Base-by-base conservation (phyloP, 2,113 vertebrate species). In the Hypocryptadius cinnamomeus region DNA sequence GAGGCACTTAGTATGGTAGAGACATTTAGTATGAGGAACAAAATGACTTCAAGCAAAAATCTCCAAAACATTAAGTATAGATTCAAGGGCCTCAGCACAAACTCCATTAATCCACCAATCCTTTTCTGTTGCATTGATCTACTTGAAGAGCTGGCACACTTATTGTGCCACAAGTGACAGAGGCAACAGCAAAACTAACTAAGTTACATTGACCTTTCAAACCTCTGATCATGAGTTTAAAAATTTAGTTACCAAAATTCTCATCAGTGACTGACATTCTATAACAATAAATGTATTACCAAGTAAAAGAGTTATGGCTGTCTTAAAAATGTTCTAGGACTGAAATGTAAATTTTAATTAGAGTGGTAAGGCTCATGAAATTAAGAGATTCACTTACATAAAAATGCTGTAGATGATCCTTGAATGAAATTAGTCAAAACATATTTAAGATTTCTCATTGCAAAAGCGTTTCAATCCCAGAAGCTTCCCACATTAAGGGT, bases 361-460 rank as follows among this genome's bases (percentile, higher is more conserved):
- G 59, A 85, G 30, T 23, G 47, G 31, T 79, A 85, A 92, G 61
- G 13, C 69, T 77, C 51, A 65, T 22, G 73, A 89, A 89, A 93
- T 83, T 51, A 90, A 68, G 44, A 96, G 14, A 94, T 77, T 78
- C 74, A 57, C 53, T 89, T 76, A 66, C 51, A 71, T 59, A 51
- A 85, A 80, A 95, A 88, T 2, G 2, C 22, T 88, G 53, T 47
- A 91, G 68, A 89, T 63, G 37, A 93, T 91, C 51, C 30, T 82
- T 79, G 70, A 94, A 73, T 79, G 45, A 91, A 95, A 89, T 91
- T 78, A 94, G 87, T 94, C 91, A 95, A 89, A 96, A 93, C 87
- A 92, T 77, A 85, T 77, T 89, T 92, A 85, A 93, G 27, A 87
- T 87, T 85, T 82, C 79, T 66, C 39, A 91, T 45, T 82, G 71